Evolutionary conservation across 2,888 invertebrate genomes (phyloP), one percentile per base, ranked within the genome.

Genomic region (Agrotis segetum): DNA sequence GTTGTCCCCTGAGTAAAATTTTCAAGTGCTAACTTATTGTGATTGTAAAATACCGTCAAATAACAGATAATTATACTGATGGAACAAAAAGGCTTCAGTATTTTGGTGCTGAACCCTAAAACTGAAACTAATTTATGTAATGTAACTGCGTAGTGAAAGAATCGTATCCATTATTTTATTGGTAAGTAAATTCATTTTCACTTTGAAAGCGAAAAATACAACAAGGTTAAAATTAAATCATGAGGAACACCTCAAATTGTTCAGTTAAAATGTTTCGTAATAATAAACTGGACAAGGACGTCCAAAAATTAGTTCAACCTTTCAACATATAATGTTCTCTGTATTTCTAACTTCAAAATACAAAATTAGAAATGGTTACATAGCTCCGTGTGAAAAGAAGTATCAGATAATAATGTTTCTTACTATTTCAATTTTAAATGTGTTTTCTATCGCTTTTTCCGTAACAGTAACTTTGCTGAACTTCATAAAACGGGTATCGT

Each of bases 271-370:
- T 65, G n/a, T 19, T 66, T 1, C 29, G 19, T 19, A 1, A 55
- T n/a, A 53, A 65, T 13, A 69, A 34, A 49, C 40, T 69, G 19
- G 68, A 69, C n/a, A 21, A 49, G 17, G 44, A 69, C 1, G 2
- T 69, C 7, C 56, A 19, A 19, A 67, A 17, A 29, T 29, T 69
- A 9, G 9, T 67, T 5, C 40, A 16, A 24, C 56, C 69, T 3
- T 69, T 69, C 19, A 58, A 69, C 14, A 44, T 67, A 7, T 67
- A 7, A 40, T 69, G 9, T 49, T 67, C 2, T 24, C 69, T 14
- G 44, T 40, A 49, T 67, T 69, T 5, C 19, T 40, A 0, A 24
- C 67, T 14, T 58, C 56, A 1, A 69, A 67, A 67, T 69, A 56
- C 29, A 56, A 67, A 49, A 67, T 69, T 0, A 69, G 49, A 17